Conservation (phyloP, 1,140 invertebrate genomes). For the Hylyphantes graminicola region DNA sequence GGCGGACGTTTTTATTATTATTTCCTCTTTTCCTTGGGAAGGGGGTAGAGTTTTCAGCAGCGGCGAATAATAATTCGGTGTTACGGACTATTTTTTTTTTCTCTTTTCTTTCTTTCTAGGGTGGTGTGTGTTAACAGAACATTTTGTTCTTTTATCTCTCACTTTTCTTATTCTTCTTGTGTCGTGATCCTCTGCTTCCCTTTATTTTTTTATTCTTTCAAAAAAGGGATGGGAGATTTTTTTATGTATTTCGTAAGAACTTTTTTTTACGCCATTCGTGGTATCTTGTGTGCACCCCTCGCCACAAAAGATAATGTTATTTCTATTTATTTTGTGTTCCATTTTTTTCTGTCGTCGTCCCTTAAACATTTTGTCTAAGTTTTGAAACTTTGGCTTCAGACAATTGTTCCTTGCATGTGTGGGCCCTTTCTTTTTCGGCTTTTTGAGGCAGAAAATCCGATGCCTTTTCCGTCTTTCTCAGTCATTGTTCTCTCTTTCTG, state of each 20-base stretch:
- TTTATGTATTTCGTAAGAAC: not conserved
- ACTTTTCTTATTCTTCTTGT: slow-evolving; percentile 12
- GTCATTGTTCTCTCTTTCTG: no score
- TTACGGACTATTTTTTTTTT: not conserved
- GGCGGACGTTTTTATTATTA: not conserved
- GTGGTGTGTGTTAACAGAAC: slow-evolving; percentile 4
- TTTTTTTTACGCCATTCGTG: slow-evolving; percentile 15
- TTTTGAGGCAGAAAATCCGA: not conserved
- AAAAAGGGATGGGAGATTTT: no score
- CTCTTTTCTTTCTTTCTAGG: slow-evolving; percentile 3
- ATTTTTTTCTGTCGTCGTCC: slow-evolving; percentile 2
- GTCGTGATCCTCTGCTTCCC: slow-evolving; percentile 8
- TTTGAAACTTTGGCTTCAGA: not conserved
- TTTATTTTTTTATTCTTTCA: no score
- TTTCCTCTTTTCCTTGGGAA: not conserved
- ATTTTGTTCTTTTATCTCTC: slow-evolving; percentile 44
- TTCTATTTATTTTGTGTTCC: slow-evolving; percentile 3
- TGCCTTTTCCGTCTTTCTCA: not conserved
- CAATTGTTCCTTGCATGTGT: not conserved
- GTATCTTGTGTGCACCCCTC: slow-evolving; percentile 1
- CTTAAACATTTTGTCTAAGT: slow-evolving; percentile 21
- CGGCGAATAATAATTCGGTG: slow-evolving; percentile 30
- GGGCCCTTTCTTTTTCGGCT: not conserved
- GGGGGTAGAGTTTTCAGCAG: not conserved
- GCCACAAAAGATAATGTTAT: slow-evolving; percentile 49